These are phyloP conservation scores for Rhinichthys osculus DNA, from an alignment of 2,797 vertebrate species.

Conservation along the genomic window DNA sequence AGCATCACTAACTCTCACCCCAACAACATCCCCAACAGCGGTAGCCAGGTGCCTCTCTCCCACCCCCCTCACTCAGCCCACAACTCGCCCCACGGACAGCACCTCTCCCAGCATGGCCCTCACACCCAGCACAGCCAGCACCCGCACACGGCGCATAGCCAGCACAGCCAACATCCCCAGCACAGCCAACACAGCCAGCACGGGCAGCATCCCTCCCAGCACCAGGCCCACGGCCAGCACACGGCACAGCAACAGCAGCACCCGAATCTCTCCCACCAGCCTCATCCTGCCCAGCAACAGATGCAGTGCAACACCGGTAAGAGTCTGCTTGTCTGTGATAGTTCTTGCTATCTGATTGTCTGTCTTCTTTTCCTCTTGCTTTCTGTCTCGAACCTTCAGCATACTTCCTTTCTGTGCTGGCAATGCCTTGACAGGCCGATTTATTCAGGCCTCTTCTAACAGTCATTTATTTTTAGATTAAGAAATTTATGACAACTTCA, in stretches of 20 bases:
- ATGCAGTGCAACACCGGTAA: constrained; percentile 91
- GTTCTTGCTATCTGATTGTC: not conserved
- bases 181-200: constrained; percentile 71
- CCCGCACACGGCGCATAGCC: constrained; percentile 65
- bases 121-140: constrained; percentile 65
- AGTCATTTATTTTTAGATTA: constrained; percentile 61
- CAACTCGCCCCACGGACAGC: constrained; percentile 69
- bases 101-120: constrained; percentile 68
- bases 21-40: constrained; percentile 84
- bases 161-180: constrained; percentile 49
- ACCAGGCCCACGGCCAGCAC: constrained; percentile 72
- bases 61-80: constrained; percentile 81
- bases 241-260: constrained; percentile 77
- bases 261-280: constrained; percentile 85
- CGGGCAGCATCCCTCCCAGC: constrained; percentile 79
- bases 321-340: constrained; percentile 57
- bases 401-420: constrained; percentile 32
- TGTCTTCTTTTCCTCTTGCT: not conserved
- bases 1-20: constrained; percentile 86
- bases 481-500: constrained; percentile 56
- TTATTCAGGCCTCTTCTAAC: constrained; percentile 48
- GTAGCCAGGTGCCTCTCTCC: constrained; percentile 86
- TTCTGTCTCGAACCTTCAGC: constrained; percentile 2
- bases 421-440: constrained; percentile 45
- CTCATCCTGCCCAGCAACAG: constrained; percentile 85